phyloP scores from a whole-genome alignment of 2,113 vertebrate species.

The Cacatua alba region DNA sequence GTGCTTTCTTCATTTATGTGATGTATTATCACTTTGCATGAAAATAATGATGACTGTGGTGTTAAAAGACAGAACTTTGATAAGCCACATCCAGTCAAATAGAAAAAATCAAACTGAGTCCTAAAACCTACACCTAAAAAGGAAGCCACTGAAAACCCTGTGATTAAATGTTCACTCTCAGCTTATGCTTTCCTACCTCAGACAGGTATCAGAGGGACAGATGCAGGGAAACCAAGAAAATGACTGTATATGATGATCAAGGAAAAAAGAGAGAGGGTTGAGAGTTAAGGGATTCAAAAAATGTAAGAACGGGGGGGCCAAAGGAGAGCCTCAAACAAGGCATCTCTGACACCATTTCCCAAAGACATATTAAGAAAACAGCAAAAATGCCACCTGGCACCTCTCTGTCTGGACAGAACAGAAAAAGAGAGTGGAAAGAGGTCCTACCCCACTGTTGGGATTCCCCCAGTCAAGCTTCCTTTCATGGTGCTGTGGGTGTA shows the following conservation, averaged over 20 bases:
- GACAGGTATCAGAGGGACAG: neutral
- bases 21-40: neutral
- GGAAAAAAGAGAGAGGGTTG: neutral
- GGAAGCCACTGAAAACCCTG: neutral
- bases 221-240: neutral
- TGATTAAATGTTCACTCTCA: neutral
- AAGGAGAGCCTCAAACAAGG: neutral
- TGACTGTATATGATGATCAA: neutral
- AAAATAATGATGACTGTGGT: neutral
- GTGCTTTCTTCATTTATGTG: neutral
- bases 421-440: neutral
- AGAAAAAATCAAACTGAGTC: neutral
- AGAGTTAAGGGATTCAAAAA: neutral
- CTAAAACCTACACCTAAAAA: neutral
- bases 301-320: neutral
- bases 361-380: neutral
- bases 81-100: neutral
- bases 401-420: neutral
- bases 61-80: slow-evolving; percentile 10
- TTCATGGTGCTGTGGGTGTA: neutral
- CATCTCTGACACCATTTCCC: neutral
- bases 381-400: neutral
- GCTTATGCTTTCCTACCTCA: neutral
- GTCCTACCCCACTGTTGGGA: neutral
- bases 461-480: neutral